Conservation (phyloP, 2,113 vertebrate species). For the Bolborhynchus lineola region DNA sequence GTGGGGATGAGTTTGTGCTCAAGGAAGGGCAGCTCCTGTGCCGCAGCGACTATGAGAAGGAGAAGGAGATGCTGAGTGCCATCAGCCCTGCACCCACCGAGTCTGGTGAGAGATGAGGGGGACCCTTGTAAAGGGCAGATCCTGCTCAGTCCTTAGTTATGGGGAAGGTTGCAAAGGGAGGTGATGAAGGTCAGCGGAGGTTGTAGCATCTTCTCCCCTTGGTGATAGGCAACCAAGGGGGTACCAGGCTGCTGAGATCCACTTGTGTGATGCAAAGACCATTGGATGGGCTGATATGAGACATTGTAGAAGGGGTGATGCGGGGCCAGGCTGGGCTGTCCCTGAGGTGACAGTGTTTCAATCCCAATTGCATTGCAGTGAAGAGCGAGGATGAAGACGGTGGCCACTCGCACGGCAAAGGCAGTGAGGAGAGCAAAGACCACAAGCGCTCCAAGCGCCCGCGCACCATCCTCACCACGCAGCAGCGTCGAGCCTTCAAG, state of each 20-base stretch:
- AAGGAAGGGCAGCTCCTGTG: conserved; percentile 91
- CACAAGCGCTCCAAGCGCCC: conserved; percentile 89
- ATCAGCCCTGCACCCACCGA: conserved; percentile 87
- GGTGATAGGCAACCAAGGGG: background rate
- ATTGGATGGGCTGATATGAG: too few species aligned
- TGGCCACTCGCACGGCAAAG: conserved; percentile 77
- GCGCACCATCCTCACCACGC: conserved; percentile 89
- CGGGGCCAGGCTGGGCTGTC: fast-evolving
- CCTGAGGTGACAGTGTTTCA: fast-evolving
- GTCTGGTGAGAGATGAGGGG: conserved; percentile 70
- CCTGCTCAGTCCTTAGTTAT: fast-evolving
- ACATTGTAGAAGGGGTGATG: fast-evolving
- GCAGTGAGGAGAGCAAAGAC: conserved; percentile 82
- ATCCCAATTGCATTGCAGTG: conserved; percentile 61
- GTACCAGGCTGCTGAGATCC: too few species aligned
- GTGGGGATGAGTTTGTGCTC: conserved; percentile 89
- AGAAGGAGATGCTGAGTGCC: conserved; percentile 87
- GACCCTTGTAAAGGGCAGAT: background rate
- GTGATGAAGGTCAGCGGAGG: background rate
- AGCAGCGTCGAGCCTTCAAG: conserved; percentile 89
- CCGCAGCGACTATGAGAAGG: conserved; percentile 89
- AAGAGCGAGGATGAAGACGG: conserved; percentile 89
- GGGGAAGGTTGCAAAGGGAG: background rate
- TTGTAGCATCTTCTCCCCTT: background rate
- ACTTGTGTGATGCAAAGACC: too few species aligned